A percentile compares a stretch with the other conserved stretches of the same genome.
phyloP scores from a whole-genome alignment of 2,888 invertebrate genomes.

The Drosophila flavopinicola region DNA sequence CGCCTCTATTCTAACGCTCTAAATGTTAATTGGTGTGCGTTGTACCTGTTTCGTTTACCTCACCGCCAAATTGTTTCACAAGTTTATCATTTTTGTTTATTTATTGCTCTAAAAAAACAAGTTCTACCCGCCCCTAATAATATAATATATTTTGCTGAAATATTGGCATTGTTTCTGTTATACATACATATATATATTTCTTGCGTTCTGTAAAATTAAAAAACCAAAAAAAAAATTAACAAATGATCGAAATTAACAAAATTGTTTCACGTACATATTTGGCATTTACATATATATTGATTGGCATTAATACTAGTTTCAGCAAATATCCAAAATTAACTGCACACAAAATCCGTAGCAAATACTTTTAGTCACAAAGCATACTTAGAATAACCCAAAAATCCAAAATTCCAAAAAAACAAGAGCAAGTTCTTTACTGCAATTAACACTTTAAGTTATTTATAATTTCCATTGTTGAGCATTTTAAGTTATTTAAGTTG shows the following conservation, averaged over 20 bases:
- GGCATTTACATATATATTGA: constrained; percentile 32
- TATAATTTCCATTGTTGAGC: constrained; percentile 7
- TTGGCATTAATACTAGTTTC: constrained; percentile 45
- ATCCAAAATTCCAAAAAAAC: constrained; percentile 8
- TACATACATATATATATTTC: constrained; percentile 26
- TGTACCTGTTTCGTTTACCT: constrained; percentile 61
- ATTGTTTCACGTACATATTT: constrained; percentile 42
- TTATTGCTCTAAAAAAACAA: constrained; percentile 8
- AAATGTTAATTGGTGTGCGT: constrained; percentile 77
- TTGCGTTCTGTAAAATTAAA: constrained; percentile 40
- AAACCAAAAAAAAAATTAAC: constrained; percentile 4
- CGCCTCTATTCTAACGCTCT: constrained; percentile 62
- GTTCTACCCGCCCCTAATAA: neutral
- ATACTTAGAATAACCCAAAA: constrained; percentile 15
- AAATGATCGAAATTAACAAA: constrained; percentile 25
- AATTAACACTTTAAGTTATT: constrained; percentile 20
- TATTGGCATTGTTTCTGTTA: constrained; percentile 52
- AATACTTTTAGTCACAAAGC: constrained; percentile 31
- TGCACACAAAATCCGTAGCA: constrained; percentile 68
- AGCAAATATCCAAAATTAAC: constrained; percentile 58
- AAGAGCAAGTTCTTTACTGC: constrained; percentile 10
- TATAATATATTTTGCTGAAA: constrained; percentile 1
- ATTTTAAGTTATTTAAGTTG: constrained; percentile 32
- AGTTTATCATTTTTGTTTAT: constrained; percentile 1
- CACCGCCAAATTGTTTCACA: constrained; percentile 30